Percentiles rank a stretch among this genome's conserved stretches.
phyloP scores from a whole-genome alignment of 92 coral and sea anemone genomes.

The Bergia sp. region DNA sequence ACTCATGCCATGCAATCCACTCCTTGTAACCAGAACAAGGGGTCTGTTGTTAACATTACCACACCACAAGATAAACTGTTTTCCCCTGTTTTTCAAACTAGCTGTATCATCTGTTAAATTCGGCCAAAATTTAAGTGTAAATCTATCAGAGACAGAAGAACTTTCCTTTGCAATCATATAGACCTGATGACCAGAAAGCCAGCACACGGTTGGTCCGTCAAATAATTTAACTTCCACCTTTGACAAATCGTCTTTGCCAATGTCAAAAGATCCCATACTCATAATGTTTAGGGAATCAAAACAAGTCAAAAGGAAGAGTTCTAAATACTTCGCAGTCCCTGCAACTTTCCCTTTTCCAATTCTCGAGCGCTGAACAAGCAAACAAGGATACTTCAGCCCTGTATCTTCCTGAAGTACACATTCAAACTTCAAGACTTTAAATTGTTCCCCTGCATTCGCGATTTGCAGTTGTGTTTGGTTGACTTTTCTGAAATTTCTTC shows the following conservation, averaged over 20 bases:
- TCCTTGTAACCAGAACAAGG: constrained; percentile 34
- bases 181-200: constrained; percentile 32
- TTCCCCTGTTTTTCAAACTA: neutral
- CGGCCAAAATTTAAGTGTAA: neutral
- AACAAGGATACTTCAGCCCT: constrained; percentile 66
- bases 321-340: neutral
- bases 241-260: neutral
- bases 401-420: constrained; percentile 57
- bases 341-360: neutral
- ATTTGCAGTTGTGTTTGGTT: constrained; percentile 30
- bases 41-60: constrained; percentile 37
- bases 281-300: neutral
- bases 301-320: constrained; percentile 4
- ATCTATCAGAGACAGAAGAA: neutral
- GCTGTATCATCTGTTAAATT: neutral
- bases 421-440: constrained; percentile 43
- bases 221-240: constrained; percentile 22
- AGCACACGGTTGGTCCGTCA: constrained; percentile 66
- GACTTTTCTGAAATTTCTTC: constrained; percentile 35
- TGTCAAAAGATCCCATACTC: constrained; percentile 8
- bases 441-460: constrained; percentile 6
- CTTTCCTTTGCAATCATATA: constrained; percentile 20
- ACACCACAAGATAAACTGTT: constrained; percentile 36
- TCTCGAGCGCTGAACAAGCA: constrained; percentile 54
- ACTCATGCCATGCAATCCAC: neutral